Percentiles rank a stretch among this genome's conserved stretches.
phyloP scores from a whole-genome alignment of 2,888 invertebrate species.

The Amiota communis region DNA sequence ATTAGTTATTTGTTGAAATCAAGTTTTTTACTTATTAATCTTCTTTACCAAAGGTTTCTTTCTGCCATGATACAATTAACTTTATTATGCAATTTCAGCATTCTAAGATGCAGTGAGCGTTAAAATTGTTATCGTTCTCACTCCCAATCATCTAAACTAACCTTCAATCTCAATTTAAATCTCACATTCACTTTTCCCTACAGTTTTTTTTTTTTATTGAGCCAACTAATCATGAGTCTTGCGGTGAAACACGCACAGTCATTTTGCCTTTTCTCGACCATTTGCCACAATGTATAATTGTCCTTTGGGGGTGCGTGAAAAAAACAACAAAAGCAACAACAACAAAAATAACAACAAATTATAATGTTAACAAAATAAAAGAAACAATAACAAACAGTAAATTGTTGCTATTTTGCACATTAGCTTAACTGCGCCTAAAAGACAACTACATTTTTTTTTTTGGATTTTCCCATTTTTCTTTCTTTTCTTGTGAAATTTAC shows the following conservation, averaged over 20 bases:
- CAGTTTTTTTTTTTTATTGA: slow-evolving; percentile 42
- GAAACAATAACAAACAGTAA: neutral
- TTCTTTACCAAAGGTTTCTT: too few relatives aligned
- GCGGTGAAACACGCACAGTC: neutral
- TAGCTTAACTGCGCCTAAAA: slow-evolving; percentile 19
- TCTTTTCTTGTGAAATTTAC: neutral
- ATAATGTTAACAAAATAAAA: slow-evolving; percentile 24
- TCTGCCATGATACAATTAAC: too few relatives aligned
- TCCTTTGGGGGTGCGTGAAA: slow-evolving; percentile 11
- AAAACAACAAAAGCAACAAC: slow-evolving; percentile 32
- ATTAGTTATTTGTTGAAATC: too few relatives aligned
- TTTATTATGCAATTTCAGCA: neutral
- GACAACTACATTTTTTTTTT: neutral
- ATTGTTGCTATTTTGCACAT: slow-evolving; percentile 16
- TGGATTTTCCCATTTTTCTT: neutral
- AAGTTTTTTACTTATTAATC: too few relatives aligned
- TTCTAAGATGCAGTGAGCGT: slow-evolving; percentile 13
- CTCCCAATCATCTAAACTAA: too few relatives aligned
- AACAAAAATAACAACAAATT: slow-evolving; percentile 33
- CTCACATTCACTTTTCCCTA: too few relatives aligned
- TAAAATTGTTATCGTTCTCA: slow-evolving; percentile 19
- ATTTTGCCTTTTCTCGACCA: neutral
- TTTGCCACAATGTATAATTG: neutral
- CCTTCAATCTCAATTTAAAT: too few relatives aligned
- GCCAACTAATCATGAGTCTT: slow-evolving; percentile 62